Conservation (phyloP, 2,888 invertebrate genomes). For the Ormyrus nitidulus region DNA sequence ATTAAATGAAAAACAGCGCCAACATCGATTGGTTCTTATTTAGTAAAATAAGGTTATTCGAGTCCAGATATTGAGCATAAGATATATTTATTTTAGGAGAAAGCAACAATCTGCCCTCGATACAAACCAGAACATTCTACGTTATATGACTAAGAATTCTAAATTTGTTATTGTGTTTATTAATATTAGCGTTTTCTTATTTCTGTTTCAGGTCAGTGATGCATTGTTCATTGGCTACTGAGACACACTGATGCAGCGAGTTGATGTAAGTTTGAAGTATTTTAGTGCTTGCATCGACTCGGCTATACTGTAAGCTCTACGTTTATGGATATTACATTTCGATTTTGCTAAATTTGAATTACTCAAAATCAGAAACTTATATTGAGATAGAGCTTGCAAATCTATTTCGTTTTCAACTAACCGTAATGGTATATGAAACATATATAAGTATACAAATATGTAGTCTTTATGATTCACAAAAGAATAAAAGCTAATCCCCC, state of each 20-base stretch:
- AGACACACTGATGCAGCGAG: slow-evolving; percentile 67
- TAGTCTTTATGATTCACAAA: too few species aligned
- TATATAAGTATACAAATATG: too few species aligned
- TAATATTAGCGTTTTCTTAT: slow-evolving; percentile 29
- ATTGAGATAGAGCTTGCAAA: too few species aligned
- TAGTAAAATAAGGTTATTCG: too few species aligned
- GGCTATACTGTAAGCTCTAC: slow-evolving; percentile 26
- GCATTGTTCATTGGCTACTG: slow-evolving; percentile 69
- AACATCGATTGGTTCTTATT: background rate
- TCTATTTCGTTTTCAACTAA: too few species aligned
- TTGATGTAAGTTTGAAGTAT: slow-evolving; percentile 70
- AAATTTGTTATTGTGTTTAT: slow-evolving; percentile 2
- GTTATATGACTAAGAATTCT: background rate
- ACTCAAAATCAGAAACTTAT: background rate
- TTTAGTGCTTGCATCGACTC: slow-evolving; percentile 50
- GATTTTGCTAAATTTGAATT: too few species aligned
- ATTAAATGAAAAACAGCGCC: background rate
- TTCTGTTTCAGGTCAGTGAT: slow-evolving; percentile 71
- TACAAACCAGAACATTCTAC: background rate
- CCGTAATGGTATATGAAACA: too few species aligned
- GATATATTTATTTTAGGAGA: too few species aligned
- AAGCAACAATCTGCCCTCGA: background rate
- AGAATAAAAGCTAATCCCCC: too few species aligned
- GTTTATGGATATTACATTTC: too few species aligned
- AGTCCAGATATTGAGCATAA: too few species aligned